Evolutionary conservation across 2,888 invertebrate genomes (phyloP).

Genomic region (Drosophila aldrichi): DNA sequence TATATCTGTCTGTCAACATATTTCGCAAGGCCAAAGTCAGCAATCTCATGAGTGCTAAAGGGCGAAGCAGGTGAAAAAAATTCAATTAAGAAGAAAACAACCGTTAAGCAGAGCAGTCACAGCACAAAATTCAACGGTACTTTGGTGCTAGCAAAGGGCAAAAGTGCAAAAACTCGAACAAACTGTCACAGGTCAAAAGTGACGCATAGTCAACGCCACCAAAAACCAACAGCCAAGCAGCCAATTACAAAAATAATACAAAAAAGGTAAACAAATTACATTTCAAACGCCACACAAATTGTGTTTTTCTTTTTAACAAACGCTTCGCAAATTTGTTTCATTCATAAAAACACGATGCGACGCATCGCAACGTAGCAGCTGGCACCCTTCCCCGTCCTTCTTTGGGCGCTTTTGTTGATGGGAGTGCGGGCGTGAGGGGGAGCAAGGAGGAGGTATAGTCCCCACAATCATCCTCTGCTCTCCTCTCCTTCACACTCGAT

Average conservation of each 20-base stretch:
- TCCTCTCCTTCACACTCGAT: background rate
- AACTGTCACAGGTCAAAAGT: conserved; percentile 50
- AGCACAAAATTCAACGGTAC: conserved; percentile 11
- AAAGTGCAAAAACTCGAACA: conserved; percentile 23
- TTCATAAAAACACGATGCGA: conserved; percentile 62
- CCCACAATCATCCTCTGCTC: background rate
- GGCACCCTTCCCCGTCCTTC: conserved; percentile 18
- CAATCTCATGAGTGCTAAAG: conserved; percentile 1
- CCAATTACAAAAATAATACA: conserved; percentile 15
- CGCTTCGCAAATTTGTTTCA: conserved; percentile 14
- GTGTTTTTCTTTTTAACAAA: conserved; percentile 7
- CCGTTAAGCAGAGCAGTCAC: conserved; percentile 10
- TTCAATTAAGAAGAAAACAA: conserved; percentile 13
- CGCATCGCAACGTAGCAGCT: conserved; percentile 44
- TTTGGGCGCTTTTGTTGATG: background rate
- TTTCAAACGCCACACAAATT: conserved; percentile 14
- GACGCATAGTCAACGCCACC: conserved; percentile 44
- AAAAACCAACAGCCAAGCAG: background rate
- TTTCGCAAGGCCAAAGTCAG: conserved; percentile 55
- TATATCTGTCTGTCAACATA: conserved; percentile 52
- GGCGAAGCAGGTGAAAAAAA: conserved; percentile 16
- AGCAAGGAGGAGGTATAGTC: background rate
- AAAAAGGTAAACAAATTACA: conserved; percentile 52
- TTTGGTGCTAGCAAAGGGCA: conserved; percentile 33
- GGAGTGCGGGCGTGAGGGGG: background rate